phyloP scores from a whole-genome alignment of 2,888 invertebrate genomes.

The Villa cingulata region DNA sequence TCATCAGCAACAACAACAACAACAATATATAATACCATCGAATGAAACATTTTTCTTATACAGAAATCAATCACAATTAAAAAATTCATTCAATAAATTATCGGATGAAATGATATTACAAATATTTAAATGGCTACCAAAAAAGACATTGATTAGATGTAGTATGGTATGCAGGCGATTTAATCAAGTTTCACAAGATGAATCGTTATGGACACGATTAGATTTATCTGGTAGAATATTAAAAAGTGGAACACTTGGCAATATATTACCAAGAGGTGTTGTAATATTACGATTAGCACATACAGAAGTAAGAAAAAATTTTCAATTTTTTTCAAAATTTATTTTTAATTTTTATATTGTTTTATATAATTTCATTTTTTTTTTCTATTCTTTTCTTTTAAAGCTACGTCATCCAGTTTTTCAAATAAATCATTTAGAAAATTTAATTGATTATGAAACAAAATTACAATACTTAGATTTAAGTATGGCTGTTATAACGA shows the following conservation, averaged over 20 bases:
- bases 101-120: conserved; percentile 79
- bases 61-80: conserved; percentile 26
- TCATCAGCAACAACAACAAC: neutral
- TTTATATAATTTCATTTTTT: neutral
- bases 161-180: conserved; percentile 67
- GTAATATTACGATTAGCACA: conserved; percentile 64
- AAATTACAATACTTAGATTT: conserved; percentile 76
- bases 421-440: conserved; percentile 28
- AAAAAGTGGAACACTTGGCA: conserved; percentile 52
- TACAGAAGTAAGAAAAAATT: conserved; percentile 47
- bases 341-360: no score
- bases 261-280: conserved; percentile 64
- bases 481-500: conserved; percentile 59
- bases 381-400: conserved; percentile 11
- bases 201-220: conserved; percentile 71
- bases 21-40: conserved; percentile 16
- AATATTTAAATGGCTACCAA: conserved; percentile 73
- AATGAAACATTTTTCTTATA: conserved; percentile 31
- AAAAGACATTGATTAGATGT: conserved; percentile 54
- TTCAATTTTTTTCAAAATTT: no score
- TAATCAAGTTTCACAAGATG: conserved; percentile 65
- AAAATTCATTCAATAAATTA: conserved; percentile 55
- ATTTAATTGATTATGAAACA: conserved; percentile 34
- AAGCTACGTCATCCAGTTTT: conserved; percentile 42
- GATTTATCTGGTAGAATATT: conserved; percentile 63